phyloP scores from a whole-genome alignment of 2,113 vertebrate genomes.

The Ramphastos sulfuratus region DNA sequence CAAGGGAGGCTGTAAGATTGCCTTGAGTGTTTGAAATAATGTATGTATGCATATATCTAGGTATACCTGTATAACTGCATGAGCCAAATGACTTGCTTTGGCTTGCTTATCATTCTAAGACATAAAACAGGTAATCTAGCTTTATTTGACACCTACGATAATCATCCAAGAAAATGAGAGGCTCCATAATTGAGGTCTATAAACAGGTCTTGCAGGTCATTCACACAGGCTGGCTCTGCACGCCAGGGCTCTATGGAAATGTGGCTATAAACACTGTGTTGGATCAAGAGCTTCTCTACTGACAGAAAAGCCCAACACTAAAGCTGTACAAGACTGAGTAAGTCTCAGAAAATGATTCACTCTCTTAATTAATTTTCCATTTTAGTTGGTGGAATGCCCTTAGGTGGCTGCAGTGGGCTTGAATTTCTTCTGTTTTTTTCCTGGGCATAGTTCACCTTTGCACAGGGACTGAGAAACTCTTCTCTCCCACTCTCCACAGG shows the following conservation, averaged over 20 bases:
- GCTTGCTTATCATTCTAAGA: constrained; percentile 69
- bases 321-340: constrained; percentile 41
- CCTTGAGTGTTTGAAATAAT: constrained; percentile 58
- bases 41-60: constrained; percentile 44
- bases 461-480: constrained; percentile 45
- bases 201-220: constrained; percentile 71
- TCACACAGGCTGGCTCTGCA: constrained; percentile 20
- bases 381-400: constrained; percentile 64
- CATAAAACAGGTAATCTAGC: constrained; percentile 58
- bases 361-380: constrained; percentile 70
- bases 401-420: constrained; percentile 58
- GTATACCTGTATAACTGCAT: constrained; percentile 50
- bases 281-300: constrained; percentile 47
- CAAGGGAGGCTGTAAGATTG: constrained; percentile 32
- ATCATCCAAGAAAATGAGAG: constrained; percentile 63
- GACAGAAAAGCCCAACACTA: constrained; percentile 21
- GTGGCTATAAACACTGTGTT: constrained; percentile 30
- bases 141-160: constrained; percentile 62
- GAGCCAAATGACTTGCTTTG: constrained; percentile 69
- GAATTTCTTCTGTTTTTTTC: constrained; percentile 29
- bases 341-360: constrained; percentile 63
- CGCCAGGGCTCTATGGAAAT: constrained; percentile 51
- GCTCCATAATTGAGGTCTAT: constrained; percentile 57
- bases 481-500: neutral
- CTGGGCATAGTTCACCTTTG: constrained; percentile 64